A percentile compares a stretch with the other conserved stretches of the same genome.
Conservation (phyloP, 2,888 invertebrate species). For the Zootermopsis nevadensis region DNA sequence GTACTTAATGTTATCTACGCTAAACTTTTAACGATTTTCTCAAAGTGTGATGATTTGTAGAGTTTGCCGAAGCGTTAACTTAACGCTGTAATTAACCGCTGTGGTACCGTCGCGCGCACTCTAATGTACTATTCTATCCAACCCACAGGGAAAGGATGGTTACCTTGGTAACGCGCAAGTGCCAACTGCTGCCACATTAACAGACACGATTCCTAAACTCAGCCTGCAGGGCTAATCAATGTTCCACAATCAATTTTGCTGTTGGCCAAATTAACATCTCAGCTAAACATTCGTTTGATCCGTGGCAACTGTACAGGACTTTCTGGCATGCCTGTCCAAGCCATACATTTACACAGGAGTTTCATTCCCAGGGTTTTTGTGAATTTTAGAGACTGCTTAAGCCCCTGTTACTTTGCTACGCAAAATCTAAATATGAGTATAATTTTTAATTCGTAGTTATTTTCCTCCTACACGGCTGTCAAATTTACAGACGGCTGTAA, state of each 20-base stretch:
- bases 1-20: too few species aligned
- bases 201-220: constrained; percentile 7
- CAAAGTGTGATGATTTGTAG: background rate
- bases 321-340: too few species aligned
- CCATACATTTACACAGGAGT: too few species aligned
- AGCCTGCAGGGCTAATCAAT: constrained; percentile 33
- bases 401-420: too few species aligned
- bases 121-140: background rate
- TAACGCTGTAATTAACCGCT: background rate
- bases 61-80: background rate
- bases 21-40: background rate
- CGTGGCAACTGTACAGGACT: too few species aligned
- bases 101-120: background rate
- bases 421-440: too few species aligned
- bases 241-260: constrained; percentile 27
- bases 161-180: constrained; percentile 17
- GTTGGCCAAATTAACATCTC: constrained; percentile 36
- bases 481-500: too few species aligned
- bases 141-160: constrained; percentile 20
- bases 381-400: too few species aligned
- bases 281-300: background rate
- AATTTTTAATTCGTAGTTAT: too few species aligned
- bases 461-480: too few species aligned
- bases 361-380: too few species aligned
- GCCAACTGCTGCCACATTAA: constrained; percentile 30